These are phyloP conservation scores for Caenorhabditis doughertyi DNA, from an alignment of 2,888 invertebrate genomes.

Conservation along the genomic window DNA sequence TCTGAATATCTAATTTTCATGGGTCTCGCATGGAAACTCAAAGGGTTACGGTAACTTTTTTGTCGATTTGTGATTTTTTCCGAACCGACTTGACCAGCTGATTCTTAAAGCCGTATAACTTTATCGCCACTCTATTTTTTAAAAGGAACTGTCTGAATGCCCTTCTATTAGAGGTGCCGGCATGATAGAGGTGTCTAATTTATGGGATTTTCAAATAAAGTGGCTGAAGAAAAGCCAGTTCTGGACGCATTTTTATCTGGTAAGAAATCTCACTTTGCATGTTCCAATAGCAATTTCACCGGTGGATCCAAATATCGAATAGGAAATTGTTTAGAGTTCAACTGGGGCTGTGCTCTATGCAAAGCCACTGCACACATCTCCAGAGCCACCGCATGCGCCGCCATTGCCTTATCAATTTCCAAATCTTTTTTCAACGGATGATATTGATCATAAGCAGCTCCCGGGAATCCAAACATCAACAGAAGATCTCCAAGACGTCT, in stretches of 20 bases:
- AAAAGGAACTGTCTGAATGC: no score
- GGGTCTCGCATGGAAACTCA: no score
- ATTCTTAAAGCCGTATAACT: no score
- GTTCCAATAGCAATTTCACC: constrained; percentile 82
- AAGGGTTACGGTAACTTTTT: no score
- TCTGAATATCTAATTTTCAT: no score
- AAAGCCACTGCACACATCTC: constrained; percentile 79
- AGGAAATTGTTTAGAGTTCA: constrained; percentile 86
- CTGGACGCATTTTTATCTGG: no score
- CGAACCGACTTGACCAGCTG: no score
- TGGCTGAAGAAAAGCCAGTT: no score
- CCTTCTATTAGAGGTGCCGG: no score
- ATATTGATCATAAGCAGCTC: constrained; percentile 88
- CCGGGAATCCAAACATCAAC: constrained; percentile 88
- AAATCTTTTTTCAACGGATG: constrained; percentile 96
- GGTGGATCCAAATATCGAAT: constrained; percentile 93
- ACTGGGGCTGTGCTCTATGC: constrained; percentile 85
- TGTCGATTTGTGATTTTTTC: no score
- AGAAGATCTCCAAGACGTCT: constrained; percentile 95
- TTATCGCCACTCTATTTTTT: neutral
- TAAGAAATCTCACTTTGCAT: constrained; percentile 51
- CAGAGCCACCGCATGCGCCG: constrained; percentile 93
- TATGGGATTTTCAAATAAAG: no score
- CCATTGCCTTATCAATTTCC: constrained; percentile 96
- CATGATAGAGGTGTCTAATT: no score